Evolutionary conservation across 2,888 invertebrate genomes (phyloP).

Genomic region (Unio delphinus): DNA sequence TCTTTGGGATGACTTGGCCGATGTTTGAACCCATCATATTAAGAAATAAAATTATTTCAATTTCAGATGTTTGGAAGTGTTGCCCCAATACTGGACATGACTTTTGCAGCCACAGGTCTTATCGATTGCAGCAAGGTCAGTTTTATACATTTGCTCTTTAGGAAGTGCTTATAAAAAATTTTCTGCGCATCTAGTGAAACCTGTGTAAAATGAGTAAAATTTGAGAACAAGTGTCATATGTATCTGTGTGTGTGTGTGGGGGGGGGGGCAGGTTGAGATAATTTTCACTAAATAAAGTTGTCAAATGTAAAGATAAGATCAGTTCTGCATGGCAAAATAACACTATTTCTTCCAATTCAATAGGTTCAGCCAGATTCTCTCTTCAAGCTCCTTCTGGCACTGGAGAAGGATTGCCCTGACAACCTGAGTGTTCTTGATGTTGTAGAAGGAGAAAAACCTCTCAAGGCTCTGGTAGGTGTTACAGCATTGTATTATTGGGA

Average conservation of each 20-base stretch:
- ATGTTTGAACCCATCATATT: too few species aligned
- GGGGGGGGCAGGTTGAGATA: too few species aligned
- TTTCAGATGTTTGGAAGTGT: constrained; percentile 94
- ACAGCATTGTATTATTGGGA: too few species aligned
- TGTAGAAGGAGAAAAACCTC: constrained; percentile 76
- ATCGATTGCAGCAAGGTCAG: constrained; percentile 63
- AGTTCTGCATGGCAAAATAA: neutral
- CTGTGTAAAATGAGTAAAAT: too few species aligned
- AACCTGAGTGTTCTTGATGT: constrained; percentile 74
- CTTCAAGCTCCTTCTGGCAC: constrained; percentile 89
- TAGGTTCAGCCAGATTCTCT: constrained; percentile 72
- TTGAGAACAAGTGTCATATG: too few species aligned
- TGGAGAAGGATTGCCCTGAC: constrained; percentile 80
- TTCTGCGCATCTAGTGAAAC: too few species aligned
- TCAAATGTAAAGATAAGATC: neutral
- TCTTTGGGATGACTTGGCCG: too few species aligned
- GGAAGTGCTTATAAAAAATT: too few species aligned
- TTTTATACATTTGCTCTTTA: neutral
- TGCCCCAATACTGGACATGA: constrained; percentile 91
- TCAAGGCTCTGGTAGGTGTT: constrained; percentile 74
- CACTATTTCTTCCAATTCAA: constrained; percentile 2
- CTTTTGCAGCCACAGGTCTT: constrained; percentile 54
- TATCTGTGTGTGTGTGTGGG: too few species aligned
- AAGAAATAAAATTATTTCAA: constrained; percentile 7
- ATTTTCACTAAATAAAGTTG: too few species aligned